Conservation (phyloP, 2,888 invertebrate species). For the Caenorhabditis becei region DNA sequence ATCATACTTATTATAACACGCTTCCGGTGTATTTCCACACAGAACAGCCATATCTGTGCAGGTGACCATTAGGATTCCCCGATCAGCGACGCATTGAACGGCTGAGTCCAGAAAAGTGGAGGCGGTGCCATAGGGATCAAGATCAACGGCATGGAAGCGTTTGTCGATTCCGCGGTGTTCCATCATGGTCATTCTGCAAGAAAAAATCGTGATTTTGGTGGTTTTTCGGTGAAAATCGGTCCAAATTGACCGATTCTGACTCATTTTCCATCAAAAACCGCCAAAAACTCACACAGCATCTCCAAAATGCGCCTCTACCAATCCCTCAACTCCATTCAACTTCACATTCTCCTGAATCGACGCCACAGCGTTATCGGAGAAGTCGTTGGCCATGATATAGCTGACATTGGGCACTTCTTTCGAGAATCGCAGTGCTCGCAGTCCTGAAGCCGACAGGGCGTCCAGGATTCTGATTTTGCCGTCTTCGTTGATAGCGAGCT, state of each 20-base stretch:
- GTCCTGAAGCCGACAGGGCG: slow-evolving; percentile 95
- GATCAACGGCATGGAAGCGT: slow-evolving; percentile 92
- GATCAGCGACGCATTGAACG: slow-evolving; percentile 84
- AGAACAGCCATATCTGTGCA: slow-evolving; percentile 96
- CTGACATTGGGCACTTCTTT: slow-evolving; percentile 86
- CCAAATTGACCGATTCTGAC: no score
- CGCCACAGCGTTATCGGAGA: slow-evolving; percentile 90
- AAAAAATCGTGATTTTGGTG: not conserved
- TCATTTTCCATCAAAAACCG: no score
- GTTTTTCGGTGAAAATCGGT: slow-evolving; percentile 1
- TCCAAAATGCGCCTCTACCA: slow-evolving; percentile 88
- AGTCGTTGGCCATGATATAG: slow-evolving; percentile 84
- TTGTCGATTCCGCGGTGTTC: slow-evolving; percentile 86
- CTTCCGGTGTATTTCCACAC: slow-evolving; percentile 95
- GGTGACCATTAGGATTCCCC: slow-evolving; percentile 91
- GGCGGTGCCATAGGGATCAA: slow-evolving; percentile 98
- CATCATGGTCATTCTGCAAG: slow-evolving; percentile 90
- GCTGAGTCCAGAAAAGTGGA: slow-evolving; percentile 93
- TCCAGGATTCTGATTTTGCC: slow-evolving; percentile 87
- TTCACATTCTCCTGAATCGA: slow-evolving; percentile 90
- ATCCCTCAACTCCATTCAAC: slow-evolving; percentile 87
- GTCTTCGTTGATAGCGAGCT: slow-evolving; percentile 52
- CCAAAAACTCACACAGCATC: slow-evolving; percentile 89
- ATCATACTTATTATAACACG: slow-evolving; percentile 94
- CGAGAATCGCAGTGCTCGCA: slow-evolving; percentile 96